Evolutionary conservation across 2,888 invertebrate genomes (phyloP), one percentile per base, ranked within the genome.

Genomic region (Deilephila porcellus): DNA sequence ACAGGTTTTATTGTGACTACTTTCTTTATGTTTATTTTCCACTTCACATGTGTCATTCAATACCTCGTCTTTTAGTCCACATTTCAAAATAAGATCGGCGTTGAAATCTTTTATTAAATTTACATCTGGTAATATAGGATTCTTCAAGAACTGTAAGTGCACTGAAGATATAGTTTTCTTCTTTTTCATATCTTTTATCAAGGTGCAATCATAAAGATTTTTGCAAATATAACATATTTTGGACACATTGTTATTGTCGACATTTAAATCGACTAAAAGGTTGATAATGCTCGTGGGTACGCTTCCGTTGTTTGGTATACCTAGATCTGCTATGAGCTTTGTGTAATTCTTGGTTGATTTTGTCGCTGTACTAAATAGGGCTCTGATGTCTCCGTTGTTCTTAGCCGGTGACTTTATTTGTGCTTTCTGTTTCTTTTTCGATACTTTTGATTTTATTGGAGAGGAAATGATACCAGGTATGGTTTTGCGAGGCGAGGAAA

Each of bases 381-480:
- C 93, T 83, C 96, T 88, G 52, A 96, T 96, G 75, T 96, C 96
- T 0, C 95, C 92, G 83, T 95, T 85, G 88, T 88, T 91, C 86
- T 93, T 91, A 4, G 76, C 82, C 0, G 90, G 90, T 17, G 92
- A 89, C 81, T 91, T 93, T 5, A 75, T 32, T 32, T 81, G 14
- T 4, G 74, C 29, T 79, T 90, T 91, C 59, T 83, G 83, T 81
- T 89, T 91, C 80, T 86, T 90, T 83, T 88, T 92, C 62, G 81
- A 76, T 71, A 79, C 85, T 83, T 91, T 91, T 8, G 78, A 71
- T 82, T 86, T 87, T 3, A 79, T 79, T 70, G 86, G 86, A 11
- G 84, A 83, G 4, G 20, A 25, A 34, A 56, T 34, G 8, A 59
- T 25, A 17, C 17, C 45, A 14, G 45, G 25, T 14, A 67, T 25